Percentiles rank a stretch among this genome's conserved stretches.
These are phyloP conservation scores for Elaphurus davidianus DNA, from an alignment of 2,113 vertebrate species.

Conservation along the genomic window DNA sequence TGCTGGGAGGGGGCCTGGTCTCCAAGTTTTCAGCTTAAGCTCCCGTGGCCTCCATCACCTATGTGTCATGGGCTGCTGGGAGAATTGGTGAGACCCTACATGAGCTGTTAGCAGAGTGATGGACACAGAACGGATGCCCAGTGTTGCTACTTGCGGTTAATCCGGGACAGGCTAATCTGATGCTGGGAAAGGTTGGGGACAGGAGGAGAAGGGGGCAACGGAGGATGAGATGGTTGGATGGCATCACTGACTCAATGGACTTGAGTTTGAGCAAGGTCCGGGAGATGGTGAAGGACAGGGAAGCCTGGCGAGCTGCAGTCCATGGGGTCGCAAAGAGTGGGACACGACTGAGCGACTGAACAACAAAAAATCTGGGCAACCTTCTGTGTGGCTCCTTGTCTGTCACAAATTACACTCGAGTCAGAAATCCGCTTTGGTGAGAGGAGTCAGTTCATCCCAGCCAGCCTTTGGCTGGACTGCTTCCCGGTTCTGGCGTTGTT, in stretches of 20 bases:
- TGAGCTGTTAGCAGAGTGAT: accelerated
- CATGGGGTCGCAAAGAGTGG: accelerated
- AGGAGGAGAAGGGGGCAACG: neutral
- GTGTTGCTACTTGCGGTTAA: neutral
- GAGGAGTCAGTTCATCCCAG: neutral
- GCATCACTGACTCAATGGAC: neutral
- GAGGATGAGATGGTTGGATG: neutral
- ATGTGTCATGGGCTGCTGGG: accelerated
- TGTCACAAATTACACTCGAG: accelerated
- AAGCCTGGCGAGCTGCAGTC: neutral
- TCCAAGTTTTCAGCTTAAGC: neutral
- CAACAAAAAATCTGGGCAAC: accelerated
- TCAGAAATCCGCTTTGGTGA: neutral
- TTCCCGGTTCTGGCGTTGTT: neutral
- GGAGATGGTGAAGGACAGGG: neutral
- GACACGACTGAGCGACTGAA: neutral
- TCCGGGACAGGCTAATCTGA: neutral
- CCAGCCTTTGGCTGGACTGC: neutral
- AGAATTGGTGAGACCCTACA: accelerated
- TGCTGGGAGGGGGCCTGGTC: neutral
- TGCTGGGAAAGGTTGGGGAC: neutral
- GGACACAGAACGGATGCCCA: accelerated
- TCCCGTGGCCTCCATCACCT: accelerated
- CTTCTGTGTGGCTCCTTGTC: accelerated
- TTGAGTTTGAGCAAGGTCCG: accelerated